Evolutionary conservation across 2,797 vertebrate species (phyloP).

Genomic region (Discoglossus pictus): DNA sequence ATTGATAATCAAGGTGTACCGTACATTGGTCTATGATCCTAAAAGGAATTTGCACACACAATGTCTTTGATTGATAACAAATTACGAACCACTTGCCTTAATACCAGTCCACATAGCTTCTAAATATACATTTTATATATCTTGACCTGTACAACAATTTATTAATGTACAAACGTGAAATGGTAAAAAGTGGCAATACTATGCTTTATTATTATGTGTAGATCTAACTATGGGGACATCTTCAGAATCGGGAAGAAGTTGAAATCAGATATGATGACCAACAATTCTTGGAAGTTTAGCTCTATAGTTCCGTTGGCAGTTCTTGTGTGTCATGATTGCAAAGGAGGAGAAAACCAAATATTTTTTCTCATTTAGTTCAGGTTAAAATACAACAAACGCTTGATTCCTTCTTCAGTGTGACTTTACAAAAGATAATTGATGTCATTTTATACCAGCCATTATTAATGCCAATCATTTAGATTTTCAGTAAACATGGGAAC

Average conservation of each 20-base stretch:
- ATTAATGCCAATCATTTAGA: no score
- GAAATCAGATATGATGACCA: not conserved
- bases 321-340: constrained; percentile 23
- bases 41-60: not conserved
- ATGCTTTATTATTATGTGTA: constrained; percentile 24
- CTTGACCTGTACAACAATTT: constrained; percentile 33
- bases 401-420: not conserved
- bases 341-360: not conserved
- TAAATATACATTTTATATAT: constrained; percentile 22
- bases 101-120: constrained; percentile 3
- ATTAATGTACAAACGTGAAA: constrained; percentile 33
- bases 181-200: constrained; percentile 7
- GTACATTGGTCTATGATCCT: not conserved
- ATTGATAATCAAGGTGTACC: not conserved
- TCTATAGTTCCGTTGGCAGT: constrained; percentile 5
- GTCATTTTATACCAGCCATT: no score
- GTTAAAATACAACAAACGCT: not conserved
- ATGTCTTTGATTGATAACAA: constrained; percentile 24
- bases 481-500: no score
- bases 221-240: not conserved
- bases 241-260: not conserved
- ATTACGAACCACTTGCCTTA: constrained; percentile 8
- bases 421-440: not conserved
- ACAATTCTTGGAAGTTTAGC: not conserved
- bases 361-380: not conserved